phyloP scores from a whole-genome alignment of 1,140 invertebrate species.

The Hyposmocoma kahamanoa region DNA sequence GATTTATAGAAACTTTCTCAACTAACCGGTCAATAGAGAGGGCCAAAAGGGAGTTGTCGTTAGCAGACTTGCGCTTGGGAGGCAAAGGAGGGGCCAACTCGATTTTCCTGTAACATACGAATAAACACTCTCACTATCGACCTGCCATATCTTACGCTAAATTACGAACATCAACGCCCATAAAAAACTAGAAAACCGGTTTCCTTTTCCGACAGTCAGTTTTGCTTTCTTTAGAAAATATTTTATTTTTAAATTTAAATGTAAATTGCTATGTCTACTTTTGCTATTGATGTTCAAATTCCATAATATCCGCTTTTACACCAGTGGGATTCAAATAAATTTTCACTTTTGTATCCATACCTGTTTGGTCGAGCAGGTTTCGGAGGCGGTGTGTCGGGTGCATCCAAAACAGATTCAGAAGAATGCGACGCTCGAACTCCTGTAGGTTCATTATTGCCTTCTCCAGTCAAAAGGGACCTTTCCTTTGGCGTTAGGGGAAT shows the following conservation, averaged over 20 bases:
- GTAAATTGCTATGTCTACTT: too few relatives aligned
- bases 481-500: conserved; percentile 87
- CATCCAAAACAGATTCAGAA: conserved; percentile 80
- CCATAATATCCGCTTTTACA: too few relatives aligned
- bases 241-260: too few relatives aligned
- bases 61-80: conserved; percentile 66
- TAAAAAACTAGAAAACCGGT: too few relatives aligned
- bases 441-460: conserved; percentile 30
- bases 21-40: conserved; percentile 66
- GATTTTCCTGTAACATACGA: conserved; percentile 57
- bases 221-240: too few relatives aligned
- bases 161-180: background rate
- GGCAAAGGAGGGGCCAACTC: conserved; percentile 69
- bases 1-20: conserved; percentile 5
- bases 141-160: background rate
- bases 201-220: too few relatives aligned
- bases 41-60: conserved; percentile 60
- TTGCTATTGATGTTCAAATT: too few relatives aligned
- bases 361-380: conserved; percentile 89
- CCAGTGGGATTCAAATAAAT: too few relatives aligned
- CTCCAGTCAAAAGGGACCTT: conserved; percentile 77
- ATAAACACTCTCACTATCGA: conserved; percentile 29
- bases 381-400: conserved; percentile 79
- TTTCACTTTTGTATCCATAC: too few relatives aligned
- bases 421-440: conserved; percentile 78